Percentiles rank a stretch among this genome's conserved stretches.
Evolutionary conservation across 2,888 invertebrate genomes (phyloP).

Genomic region (Azorinus chamasolen): DNA sequence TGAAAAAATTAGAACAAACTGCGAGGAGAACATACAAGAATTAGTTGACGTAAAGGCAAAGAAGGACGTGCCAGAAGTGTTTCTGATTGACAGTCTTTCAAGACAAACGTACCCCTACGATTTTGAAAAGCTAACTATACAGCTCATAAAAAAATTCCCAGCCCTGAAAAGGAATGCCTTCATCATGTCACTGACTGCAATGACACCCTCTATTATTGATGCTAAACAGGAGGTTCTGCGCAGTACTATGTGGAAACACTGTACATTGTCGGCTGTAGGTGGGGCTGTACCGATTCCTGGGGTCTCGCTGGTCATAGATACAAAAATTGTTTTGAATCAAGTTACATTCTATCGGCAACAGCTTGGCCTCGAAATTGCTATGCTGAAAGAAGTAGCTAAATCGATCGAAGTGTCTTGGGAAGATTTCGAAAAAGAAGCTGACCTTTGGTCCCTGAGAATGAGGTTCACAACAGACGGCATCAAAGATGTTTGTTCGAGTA

Average conservation of each 20-base stretch:
- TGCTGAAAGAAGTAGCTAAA: too few relatives aligned
- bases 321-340: not conserved
- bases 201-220: constrained; percentile 2
- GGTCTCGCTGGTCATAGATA: constrained; percentile 5
- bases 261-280: not conserved
- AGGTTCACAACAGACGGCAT: too few relatives aligned
- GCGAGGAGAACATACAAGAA: not conserved
- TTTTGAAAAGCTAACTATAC: not conserved
- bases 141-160: constrained; percentile 2
- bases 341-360: constrained; percentile 27
- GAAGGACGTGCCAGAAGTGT: not conserved
- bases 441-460: too few relatives aligned
- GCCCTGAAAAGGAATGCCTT: constrained; percentile 11
- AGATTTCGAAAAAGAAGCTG: too few relatives aligned
- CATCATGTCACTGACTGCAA: not conserved
- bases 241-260: not conserved
- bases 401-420: too few relatives aligned
- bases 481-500: too few relatives aligned
- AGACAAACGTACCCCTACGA: not conserved
- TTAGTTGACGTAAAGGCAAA: too few relatives aligned
- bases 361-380: constrained; percentile 15
- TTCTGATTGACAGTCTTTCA: constrained; percentile 10
- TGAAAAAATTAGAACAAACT: not conserved
- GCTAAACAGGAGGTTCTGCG: not conserved
- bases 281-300: constrained; percentile 16